phyloP scores from a whole-genome alignment of 2,113 vertebrate genomes.

The Panurus biarmicus region DNA sequence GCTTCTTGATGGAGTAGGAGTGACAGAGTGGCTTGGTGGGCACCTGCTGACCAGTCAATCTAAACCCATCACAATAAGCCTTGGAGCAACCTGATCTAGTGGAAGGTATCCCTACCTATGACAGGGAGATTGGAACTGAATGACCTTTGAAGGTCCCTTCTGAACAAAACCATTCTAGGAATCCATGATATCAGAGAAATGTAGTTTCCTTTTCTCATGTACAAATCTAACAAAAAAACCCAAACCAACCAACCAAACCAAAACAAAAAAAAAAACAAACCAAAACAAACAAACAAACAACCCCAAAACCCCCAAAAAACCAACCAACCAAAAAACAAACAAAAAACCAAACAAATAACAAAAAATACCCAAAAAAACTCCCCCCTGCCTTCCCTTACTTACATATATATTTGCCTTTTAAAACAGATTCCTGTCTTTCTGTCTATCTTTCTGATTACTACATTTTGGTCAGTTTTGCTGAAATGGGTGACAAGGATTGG shows the following conservation, averaged over 20 bases:
- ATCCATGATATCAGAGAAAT: not conserved
- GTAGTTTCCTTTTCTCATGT: not conserved
- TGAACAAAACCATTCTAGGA: not conserved
- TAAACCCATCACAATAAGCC: not conserved
- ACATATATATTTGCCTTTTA: not conserved
- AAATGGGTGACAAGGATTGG: not conserved
- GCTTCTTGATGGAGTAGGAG: not conserved
- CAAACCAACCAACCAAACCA: not conserved
- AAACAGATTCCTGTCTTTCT: not conserved
- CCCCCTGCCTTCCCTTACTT: accelerated
- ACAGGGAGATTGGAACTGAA: not conserved
- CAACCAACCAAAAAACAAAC: no score
- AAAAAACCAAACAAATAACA: no score
- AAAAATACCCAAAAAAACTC: not conserved
- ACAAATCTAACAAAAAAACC: not conserved
- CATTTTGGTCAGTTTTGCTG: not conserved
- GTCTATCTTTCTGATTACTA: not conserved
- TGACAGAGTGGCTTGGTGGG: not conserved
- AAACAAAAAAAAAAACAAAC: no score
- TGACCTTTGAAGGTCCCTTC: not conserved
- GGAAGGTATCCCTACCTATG: not conserved
- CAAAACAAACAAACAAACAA: not conserved
- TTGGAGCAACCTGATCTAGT: not conserved
- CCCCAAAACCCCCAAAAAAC: no score
- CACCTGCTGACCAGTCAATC: not conserved